Conservation (phyloP, 1,140 invertebrate species). For the Zaprionus nigranus region DNA sequence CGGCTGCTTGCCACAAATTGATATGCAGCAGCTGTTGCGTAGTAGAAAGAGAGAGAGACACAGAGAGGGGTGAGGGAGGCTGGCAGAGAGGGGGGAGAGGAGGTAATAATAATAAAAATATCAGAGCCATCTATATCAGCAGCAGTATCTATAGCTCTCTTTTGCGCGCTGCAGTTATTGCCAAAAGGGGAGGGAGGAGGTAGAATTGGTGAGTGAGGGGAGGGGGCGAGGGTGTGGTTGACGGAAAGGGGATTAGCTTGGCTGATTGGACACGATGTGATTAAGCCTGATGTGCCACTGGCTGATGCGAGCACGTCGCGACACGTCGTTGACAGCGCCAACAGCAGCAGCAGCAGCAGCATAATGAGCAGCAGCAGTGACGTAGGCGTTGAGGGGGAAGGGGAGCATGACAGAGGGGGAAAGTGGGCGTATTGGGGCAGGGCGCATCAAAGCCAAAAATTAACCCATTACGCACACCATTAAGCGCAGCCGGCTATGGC, state of each 20-base stretch:
- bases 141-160: conserved; percentile 17
- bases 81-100: background rate
- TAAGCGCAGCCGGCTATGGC: conserved; percentile 58
- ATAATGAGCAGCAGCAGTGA: conserved; percentile 45
- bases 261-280: conserved; percentile 80
- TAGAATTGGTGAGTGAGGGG: background rate
- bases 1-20: conserved; percentile 58
- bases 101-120: conserved; percentile 55
- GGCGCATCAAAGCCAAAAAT: conserved; percentile 51
- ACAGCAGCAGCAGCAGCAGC: background rate
- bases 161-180: background rate
- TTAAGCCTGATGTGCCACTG: conserved; percentile 56
- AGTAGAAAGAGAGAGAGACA: background rate
- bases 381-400: background rate
- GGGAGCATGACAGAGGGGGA: background rate
- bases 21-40: conserved; percentile 80
- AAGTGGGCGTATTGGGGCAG: background rate
- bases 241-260: conserved; percentile 64
- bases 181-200: background rate
- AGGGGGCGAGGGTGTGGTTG: background rate
- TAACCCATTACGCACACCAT: conserved; percentile 81
- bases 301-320: conserved; percentile 42
- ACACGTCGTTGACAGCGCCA: conserved; percentile 33
- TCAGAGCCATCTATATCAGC: conserved; percentile 15
- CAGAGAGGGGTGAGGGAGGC: too few relatives aligned